Evolutionary conservation across 2,113 vertebrate species (phyloP).

Genomic region (Patagioenas fasciata): DNA sequence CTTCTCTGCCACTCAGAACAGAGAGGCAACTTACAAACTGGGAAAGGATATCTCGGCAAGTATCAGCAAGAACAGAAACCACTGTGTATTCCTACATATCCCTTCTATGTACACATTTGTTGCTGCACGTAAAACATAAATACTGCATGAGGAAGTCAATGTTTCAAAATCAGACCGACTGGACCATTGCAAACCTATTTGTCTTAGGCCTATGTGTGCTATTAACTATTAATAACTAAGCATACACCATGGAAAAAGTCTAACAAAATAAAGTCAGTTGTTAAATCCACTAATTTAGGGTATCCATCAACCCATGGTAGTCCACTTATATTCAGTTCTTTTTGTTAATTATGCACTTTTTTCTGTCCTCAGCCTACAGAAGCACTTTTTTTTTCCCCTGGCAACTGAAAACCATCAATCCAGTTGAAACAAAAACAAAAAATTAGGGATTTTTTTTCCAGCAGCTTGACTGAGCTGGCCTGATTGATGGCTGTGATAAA

Average conservation of each 20-base stretch:
- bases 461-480: neutral
- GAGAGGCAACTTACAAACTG: neutral
- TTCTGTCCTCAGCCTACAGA: neutral
- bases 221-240: neutral
- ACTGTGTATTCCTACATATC: neutral
- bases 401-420: neutral
- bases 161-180: neutral
- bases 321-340: neutral
- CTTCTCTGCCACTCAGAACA: neutral
- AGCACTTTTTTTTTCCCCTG: neutral
- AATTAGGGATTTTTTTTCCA: neutral
- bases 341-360: neutral
- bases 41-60: neutral
- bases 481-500: neutral
- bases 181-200: neutral
- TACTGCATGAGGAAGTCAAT: neutral
- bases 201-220: neutral
- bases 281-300: neutral
- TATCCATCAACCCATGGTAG: neutral
- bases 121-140: neutral
- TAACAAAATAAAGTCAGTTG: neutral
- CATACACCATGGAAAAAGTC: neutral
- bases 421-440: neutral
- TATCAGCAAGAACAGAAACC: neutral
- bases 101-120: neutral